Conservation (phyloP, 2,113 vertebrate genomes). For the Sminthopsis crassicaudata region DNA sequence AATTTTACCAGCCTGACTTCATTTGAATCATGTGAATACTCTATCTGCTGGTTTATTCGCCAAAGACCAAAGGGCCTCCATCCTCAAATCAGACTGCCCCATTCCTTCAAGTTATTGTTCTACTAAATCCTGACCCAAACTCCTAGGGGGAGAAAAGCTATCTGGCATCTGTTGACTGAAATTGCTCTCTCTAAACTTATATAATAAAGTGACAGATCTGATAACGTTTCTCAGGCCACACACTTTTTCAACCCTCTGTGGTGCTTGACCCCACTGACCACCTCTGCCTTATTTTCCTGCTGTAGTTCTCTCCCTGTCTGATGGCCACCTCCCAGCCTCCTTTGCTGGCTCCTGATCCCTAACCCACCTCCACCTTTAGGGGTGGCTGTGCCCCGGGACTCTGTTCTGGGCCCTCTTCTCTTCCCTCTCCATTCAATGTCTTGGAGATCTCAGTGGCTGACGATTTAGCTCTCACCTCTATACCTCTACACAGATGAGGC, state of each 20-base stretch:
- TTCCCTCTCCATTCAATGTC: background rate
- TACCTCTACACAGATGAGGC: background rate
- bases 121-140: background rate
- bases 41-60: background rate
- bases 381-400: background rate
- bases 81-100: background rate
- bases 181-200: background rate
- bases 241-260: background rate
- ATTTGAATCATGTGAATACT: background rate
- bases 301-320: background rate
- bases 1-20: background rate
- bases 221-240: background rate
- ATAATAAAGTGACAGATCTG: background rate
- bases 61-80: background rate
- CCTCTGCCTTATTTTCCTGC: background rate
- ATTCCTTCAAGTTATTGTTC: background rate
- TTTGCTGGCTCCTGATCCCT: background rate
- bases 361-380: background rate
- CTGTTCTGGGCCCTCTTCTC: background rate
- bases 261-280: background rate
- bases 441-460: background rate
- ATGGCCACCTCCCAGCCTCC: background rate
- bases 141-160: background rate
- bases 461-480: background rate
- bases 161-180: background rate